phyloP scores from a whole-genome alignment of 2,888 invertebrate species.

The Xestia c-nigrum region DNA sequence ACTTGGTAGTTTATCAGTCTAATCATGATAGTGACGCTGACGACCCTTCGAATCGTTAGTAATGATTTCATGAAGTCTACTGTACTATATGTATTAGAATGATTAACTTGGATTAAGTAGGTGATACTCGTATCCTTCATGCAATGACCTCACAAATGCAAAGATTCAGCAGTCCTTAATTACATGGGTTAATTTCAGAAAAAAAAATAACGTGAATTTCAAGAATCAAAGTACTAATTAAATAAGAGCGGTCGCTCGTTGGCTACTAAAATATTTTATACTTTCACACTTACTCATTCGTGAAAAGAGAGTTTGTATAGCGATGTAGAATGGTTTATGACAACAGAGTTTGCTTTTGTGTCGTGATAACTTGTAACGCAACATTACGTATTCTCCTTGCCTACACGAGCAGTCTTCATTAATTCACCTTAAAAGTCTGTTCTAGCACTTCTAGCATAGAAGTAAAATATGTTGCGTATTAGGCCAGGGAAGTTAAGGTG shows the following conservation, averaged over 20 bases:
- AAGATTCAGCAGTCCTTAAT: neutral
- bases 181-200: constrained; percentile 7
- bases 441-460: neutral
- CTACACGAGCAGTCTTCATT: constrained; percentile 31
- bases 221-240: constrained; percentile 18
- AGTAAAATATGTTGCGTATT: constrained; percentile 32
- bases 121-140: neutral
- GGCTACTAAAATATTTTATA: constrained; percentile 40
- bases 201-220: neutral
- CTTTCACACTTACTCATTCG: constrained; percentile 62
- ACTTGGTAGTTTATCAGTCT: constrained; percentile 21
- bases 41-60: constrained; percentile 1
- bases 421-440: constrained; percentile 20
- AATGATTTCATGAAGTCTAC: constrained; percentile 11
- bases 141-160: neutral
- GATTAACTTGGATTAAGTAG: neutral
- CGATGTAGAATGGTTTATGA: constrained; percentile 45
- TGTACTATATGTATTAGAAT: neutral
- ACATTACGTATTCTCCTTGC: constrained; percentile 46
- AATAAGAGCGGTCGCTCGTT: constrained; percentile 19
- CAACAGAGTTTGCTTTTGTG: constrained; percentile 43
- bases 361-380: constrained; percentile 61
- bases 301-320: constrained; percentile 59
- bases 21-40: neutral
- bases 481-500: no score